Evolutionary conservation across 1,140 invertebrate genomes (phyloP), one percentile per base, ranked within the genome.

Genomic region (Stegodyphus mimosarum): DNA sequence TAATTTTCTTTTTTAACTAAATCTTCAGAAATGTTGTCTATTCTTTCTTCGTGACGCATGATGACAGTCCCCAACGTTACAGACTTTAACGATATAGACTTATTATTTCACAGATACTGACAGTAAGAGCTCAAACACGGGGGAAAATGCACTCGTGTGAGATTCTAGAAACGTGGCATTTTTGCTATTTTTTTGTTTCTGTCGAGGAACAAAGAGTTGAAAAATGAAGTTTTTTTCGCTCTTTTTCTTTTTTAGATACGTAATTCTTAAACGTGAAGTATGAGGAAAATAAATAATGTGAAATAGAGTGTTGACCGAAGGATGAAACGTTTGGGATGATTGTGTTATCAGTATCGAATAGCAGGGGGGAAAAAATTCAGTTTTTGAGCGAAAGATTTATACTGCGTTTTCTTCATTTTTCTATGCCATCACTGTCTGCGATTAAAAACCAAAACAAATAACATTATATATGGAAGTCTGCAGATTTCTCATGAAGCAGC

Each of bases 11-110:
- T 84, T 84, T 84, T 84, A 75, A 74, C 81, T 51, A 15, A 76
- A 60, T 84, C 60, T 76, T 72, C 73, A 69, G 76, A 84, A 84
- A 69, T 84, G 60, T 84, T 84, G 76, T 73, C 76, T 84, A 84
- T 83, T 83, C 79, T 53, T 74, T 52, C 15, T n/a, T 76, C 50
- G 64, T 63, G 81, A 76, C 72, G 73, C 52, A 75, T 75, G 72
- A 74, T 69, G 73, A 66, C 73, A 75, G 50, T 70, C 50, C 52
- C 51, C 81, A 75, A 76, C 73, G 51, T 70, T 69, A 33, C 33
- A 50, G 64, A 76, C 64, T 52, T 70, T 53, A 33, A 49, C 66
- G 72, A 73, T 64, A 64, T 69, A 81, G 79, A 81, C 69, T 75
- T 84, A 84, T 84, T 84, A 69, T 84, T 84, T 84, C 48, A 50